Evolutionary conservation across 2,888 invertebrate genomes (phyloP), one percentile per base, ranked within the genome.

Genomic region (Aspidiotus destructor): DNA sequence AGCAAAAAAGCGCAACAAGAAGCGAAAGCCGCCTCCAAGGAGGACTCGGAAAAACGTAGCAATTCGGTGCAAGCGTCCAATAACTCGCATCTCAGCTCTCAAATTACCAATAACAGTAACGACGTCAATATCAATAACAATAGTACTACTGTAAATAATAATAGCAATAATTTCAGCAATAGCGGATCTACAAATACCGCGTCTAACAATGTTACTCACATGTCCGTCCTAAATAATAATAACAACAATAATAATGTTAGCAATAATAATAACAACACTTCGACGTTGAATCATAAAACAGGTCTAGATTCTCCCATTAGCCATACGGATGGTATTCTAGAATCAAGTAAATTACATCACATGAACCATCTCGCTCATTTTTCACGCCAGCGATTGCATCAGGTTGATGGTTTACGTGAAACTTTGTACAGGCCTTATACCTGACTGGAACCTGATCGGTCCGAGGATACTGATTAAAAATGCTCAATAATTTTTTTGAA

Each of bases 1-100:
- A 95, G 94, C 72, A 96, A 96, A 83, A 96, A 96, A 76, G 92
- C 93, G 0, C 92, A 92, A 77, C 90, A 91, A 73, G 92, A 92
- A 78, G 86, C 90, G 13, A 76, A 77, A 69, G 70, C 69, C 41
- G 70, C 72, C 13, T 69, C 70, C 40, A 69, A 70, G 17, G 72
- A 68, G 9, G 70, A 72, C 48, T 53, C 68, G 2, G 55, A 67
- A 11, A 69, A 72, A 16, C 53, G 71, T 17, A 62, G 42, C 62
- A 70, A 64, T 41, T 28, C 53, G 9, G 44, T 55, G n/a, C 62
- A 54, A 16, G 16, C 41, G 8, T 62, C 64, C 13, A 60, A 65
- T 16, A 64, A 60, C 52, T 13, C 16, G 8, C 28, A 16, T 10
- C n/a, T 15, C 11, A 28, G 7, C 13, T 28, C 10, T n/a, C n/a